Evolutionary conservation across 2,797 vertebrate species (phyloP), one percentile per base, ranked within the genome.

Genomic region (Hypotaenidia okinawae): DNA sequence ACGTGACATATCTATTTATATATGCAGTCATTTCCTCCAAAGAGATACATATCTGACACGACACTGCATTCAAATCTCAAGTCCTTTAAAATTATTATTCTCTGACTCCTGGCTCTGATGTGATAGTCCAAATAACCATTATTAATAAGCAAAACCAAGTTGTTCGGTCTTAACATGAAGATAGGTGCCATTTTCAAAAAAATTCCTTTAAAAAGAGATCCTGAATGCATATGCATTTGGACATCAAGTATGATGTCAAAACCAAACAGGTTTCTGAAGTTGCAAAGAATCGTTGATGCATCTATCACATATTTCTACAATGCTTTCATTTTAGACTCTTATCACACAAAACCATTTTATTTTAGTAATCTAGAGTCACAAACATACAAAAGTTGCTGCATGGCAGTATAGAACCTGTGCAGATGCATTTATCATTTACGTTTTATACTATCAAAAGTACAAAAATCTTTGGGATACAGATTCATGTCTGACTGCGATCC

Each of bases 1-100:
- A 84, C 0, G 28, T 66, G 83, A 94, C 88, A 70, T 73, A 59
- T 25, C 37, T 87, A 94, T 93, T 96, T 92, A 72, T 74, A 67
- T 66, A 78, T 11, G 24, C 67, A 91, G 41, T 85, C 70, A 83
- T 69, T 75, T 58, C 63, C 72, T 80, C 92, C 72, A 89, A 41
- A 81, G 58, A 78, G 63, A 76, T 64, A 91, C 58, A 24, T 77
- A 90, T 83, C 67, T 93, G 73, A 84, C 64, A 93, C 4, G 10
- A 93, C 82, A 78, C 9, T 80, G 32, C 43, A 94, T 90, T 84
- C 68, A 77, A 94, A 75, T 33, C 66, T 68, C 28, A 69, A 80
- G 47, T 79, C 74, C 76, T 88, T 90, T 82, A 84, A 84, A 89
- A 90, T 69, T 73, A 59, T 32, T 76, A 33, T 73, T 81, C 32